Conservation (phyloP, 2,888 invertebrate species). For the Polymixis lichenea region DNA sequence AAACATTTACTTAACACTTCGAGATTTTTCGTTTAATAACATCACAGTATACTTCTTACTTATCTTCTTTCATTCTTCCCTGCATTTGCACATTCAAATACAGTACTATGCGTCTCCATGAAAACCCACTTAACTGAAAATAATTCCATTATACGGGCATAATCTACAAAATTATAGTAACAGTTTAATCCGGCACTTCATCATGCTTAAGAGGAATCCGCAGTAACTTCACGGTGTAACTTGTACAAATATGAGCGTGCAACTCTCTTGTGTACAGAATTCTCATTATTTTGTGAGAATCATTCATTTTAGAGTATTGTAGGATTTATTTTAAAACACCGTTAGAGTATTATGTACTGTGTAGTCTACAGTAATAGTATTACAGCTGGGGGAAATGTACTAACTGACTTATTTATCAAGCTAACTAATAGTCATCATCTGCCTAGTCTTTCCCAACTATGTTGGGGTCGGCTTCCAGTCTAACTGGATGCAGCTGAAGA, state of each 20-base stretch:
- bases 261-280: slow-evolving; percentile 26
- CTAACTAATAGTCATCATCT: not conserved
- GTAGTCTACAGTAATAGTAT: not conserved
- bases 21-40: not conserved
- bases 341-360: not conserved
- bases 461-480: too few species aligned
- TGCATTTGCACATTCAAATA: not conserved
- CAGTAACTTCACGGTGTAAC: slow-evolving; percentile 25
- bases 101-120: not conserved
- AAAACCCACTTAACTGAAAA: slow-evolving; percentile 48
- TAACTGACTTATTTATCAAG: slow-evolving; percentile 1
- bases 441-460: too few species aligned
- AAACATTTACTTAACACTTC: not conserved
- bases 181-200: slow-evolving; percentile 49
- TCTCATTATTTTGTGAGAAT: slow-evolving; percentile 20
- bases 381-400: too few species aligned
- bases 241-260: slow-evolving; percentile 39
- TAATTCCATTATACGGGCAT: slow-evolving; percentile 47
- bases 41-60: not conserved
- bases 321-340: slow-evolving; percentile 19
- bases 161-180: slow-evolving; percentile 56
- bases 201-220: slow-evolving; percentile 55
- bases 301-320: slow-evolving; percentile 16
- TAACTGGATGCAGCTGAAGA: too few species aligned
- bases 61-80: not conserved